Conservation (phyloP, 92 coral and sea anemone genomes). For the Pocillopora meandrina region DNA sequence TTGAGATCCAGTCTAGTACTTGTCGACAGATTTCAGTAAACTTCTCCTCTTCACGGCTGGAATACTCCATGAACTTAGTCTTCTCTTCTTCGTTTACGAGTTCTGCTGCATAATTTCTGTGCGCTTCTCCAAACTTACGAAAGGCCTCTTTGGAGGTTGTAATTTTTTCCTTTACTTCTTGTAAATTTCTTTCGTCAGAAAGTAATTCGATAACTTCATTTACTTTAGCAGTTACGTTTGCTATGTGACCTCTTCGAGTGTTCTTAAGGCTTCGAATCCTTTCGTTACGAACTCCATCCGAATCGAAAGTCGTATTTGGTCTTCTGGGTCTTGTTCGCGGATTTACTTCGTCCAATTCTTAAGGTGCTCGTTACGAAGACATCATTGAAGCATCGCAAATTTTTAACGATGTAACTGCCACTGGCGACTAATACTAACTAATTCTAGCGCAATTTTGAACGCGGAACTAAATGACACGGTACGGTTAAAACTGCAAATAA, state of each 20-base stretch:
- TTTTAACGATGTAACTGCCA: no score
- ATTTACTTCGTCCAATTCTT: neutral
- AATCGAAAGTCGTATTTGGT: neutral
- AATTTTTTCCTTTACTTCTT: slow-evolving; percentile 24
- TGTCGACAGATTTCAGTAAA: neutral
- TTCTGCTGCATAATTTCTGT: neutral
- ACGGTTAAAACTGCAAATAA: no score
- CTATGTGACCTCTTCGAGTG: neutral
- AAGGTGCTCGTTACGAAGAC: no score
- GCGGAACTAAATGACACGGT: no score
- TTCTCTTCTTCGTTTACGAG: neutral
- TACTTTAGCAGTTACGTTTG: neutral
- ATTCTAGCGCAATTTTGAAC: no score
- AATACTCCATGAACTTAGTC: neutral
- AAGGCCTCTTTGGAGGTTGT: neutral
- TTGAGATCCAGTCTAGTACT: neutral
- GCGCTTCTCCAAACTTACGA: slow-evolving; percentile 2
- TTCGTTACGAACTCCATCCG: neutral
- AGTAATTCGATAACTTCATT: slow-evolving; percentile 9
- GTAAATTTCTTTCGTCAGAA: slow-evolving; percentile 16
- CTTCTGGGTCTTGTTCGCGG: neutral
- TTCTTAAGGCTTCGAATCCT: slow-evolving; percentile 3
- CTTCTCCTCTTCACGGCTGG: slow-evolving; percentile 14
- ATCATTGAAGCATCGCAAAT: no score
- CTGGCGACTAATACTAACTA: no score